phyloP scores from a whole-genome alignment of 2,888 invertebrate genomes.

The Drosophila fulvimacula region DNA sequence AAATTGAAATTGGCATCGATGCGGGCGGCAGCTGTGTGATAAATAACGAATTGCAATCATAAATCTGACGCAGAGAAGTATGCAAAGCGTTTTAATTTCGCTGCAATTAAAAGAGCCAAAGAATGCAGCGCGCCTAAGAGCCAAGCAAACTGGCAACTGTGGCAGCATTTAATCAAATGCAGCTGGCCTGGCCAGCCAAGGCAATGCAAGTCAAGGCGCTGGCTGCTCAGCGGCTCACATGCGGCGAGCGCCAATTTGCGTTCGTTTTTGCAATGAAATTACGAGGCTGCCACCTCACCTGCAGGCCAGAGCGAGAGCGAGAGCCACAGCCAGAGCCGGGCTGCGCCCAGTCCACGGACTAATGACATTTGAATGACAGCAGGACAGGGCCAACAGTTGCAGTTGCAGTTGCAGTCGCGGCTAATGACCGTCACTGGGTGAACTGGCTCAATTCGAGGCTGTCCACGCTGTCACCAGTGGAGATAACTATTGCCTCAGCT shows the following conservation, averaged over 20 bases:
- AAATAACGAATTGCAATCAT: constrained; percentile 76
- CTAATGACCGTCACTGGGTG: constrained; percentile 62
- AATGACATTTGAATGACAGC: constrained; percentile 78
- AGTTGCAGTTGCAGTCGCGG: constrained; percentile 38
- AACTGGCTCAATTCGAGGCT: constrained; percentile 16
- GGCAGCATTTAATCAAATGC: constrained; percentile 70
- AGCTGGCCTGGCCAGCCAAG: constrained; percentile 54
- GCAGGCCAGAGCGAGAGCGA: not conserved
- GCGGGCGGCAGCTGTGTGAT: constrained; percentile 31
- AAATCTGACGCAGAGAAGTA: constrained; percentile 61
- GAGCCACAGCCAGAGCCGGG: too few species aligned
- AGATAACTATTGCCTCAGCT: constrained; percentile 56
- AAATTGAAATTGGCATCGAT: constrained; percentile 58
- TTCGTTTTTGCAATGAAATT: constrained; percentile 67
- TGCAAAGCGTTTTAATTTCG: constrained; percentile 69
- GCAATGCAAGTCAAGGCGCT: constrained; percentile 33
- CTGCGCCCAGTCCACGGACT: constrained; percentile 49
- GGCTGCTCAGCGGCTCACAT: constrained; percentile 33
- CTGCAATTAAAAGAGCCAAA: constrained; percentile 64
- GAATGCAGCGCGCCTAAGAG: not conserved
- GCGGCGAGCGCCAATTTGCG: constrained; percentile 48
- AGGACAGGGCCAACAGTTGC: constrained; percentile 15
- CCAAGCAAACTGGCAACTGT: constrained; percentile 6
- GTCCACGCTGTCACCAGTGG: constrained; percentile 20
- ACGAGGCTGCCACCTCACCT: constrained; percentile 29